Evolutionary conservation across 35 echinoderm and acorn worm species (phyloP).

Genomic region (Heliocidaris erythrogramma): DNA sequence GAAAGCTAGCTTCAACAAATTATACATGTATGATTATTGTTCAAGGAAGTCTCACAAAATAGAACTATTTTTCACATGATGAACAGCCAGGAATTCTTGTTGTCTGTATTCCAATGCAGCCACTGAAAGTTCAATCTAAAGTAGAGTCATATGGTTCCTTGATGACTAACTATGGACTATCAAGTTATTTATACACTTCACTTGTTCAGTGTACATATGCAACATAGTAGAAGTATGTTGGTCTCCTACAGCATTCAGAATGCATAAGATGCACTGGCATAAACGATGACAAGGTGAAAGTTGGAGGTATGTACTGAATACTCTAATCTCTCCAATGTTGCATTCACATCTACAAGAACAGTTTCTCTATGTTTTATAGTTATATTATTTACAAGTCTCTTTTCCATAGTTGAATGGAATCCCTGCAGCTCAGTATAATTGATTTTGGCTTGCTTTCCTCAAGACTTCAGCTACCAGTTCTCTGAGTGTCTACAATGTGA

Average conservation of each 20-base stretch:
- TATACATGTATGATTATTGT: neutral
- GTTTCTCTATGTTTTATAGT: neutral
- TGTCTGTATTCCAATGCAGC: too few relatives aligned
- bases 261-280: neutral
- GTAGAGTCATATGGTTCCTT: neutral
- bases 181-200: too few relatives aligned
- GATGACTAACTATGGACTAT: neutral
- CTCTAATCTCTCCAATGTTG: neutral
- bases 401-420: neutral
- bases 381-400: neutral
- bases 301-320: neutral
- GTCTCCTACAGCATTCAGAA: neutral
- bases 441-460: constrained; percentile 74
- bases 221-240: neutral
- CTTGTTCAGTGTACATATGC: too few relatives aligned
- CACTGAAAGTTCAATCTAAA: neutral
- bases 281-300: neutral
- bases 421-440: constrained; percentile 49
- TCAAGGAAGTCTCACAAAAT: neutral
- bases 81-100: too few relatives aligned
- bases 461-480: constrained; percentile 80
- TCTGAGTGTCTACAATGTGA: constrained; percentile 73
- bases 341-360: neutral
- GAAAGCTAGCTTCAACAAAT: neutral
- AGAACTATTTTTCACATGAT: neutral